Evolutionary conservation across 2,113 vertebrate species (phyloP), one percentile per base, ranked within the genome.

Genomic region (Theropithecus gelada): DNA sequence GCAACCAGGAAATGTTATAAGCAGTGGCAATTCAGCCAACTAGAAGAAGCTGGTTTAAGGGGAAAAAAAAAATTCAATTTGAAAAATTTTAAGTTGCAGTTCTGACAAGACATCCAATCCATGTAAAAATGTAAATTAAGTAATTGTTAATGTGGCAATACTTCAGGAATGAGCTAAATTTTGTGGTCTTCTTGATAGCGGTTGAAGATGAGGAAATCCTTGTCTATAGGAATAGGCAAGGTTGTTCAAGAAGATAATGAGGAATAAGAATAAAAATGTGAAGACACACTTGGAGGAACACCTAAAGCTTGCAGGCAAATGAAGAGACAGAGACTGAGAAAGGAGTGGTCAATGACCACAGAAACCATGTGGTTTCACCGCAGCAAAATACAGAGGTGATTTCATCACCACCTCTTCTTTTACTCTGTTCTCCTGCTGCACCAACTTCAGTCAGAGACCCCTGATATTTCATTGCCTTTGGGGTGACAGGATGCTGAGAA

Each of bases 21-120:
- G 20, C 4, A 38, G 2, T 16, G 84, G 3, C n/a, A 73, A 50
- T 30, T 30, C 61, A 93, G 50, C 72, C 86, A 80, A 97, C 10
- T 32, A 55, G 52, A 90, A 88, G 52, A 68, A 50, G 8, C 12
- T 48, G 0, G 10, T n/a, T 86, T 86, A 55, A 84, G 61, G 13
- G 68, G 70, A 40, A 98, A 79, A 87, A 94, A n/a, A 32, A 82
- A 50, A 78, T 43, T 40, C 22, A 76, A 32, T 94, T 48, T 85
- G 40, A 48, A 97, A 90, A 57, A 43, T 27, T 18, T 64, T 35
- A 68, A 73, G 64, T 78, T 75, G 73, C 35, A 93, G 52, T 83
- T 89, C 88, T 82, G 35, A 84, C 10, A 43, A 88, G 72, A 72
- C 23, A 68, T 35, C 16, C 16, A 35, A 92, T 64, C 48, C 13